phyloP scores from a whole-genome alignment of 2,888 invertebrate genomes.

The Carcina quercana region DNA sequence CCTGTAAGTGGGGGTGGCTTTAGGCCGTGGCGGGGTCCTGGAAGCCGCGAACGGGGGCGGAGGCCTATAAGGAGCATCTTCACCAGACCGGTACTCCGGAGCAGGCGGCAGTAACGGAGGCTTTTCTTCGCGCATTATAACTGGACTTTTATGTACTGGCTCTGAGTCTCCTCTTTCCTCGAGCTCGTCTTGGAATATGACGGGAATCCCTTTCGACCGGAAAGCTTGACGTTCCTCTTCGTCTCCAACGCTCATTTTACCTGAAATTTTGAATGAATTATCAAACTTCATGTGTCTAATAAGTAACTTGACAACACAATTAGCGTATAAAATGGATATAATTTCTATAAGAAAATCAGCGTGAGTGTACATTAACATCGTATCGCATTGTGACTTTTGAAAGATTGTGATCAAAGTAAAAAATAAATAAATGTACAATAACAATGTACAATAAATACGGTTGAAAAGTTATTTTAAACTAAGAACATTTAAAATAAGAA shows the following conservation, averaged over 20 bases:
- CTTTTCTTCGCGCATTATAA: constrained; percentile 95
- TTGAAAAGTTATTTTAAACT: neutral
- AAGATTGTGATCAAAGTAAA: too few relatives aligned
- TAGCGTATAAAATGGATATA: too few relatives aligned
- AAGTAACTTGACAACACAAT: too few relatives aligned
- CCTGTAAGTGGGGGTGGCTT: constrained; percentile 92
- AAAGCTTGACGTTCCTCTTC: constrained; percentile 89
- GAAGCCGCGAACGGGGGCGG: constrained; percentile 88
- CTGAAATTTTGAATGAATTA: constrained; percentile 54
- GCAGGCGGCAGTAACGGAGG: constrained; percentile 90
- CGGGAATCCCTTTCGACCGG: constrained; percentile 91
- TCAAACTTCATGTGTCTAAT: too few relatives aligned
- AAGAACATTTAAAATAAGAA: neutral
- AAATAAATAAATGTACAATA: too few relatives aligned
- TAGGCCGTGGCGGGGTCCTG: constrained; percentile 86
- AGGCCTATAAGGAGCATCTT: constrained; percentile 88
- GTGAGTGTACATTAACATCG: too few relatives aligned
- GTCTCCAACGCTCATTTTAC: constrained; percentile 80
- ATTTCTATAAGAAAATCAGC: too few relatives aligned
- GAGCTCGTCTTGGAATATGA: constrained; percentile 97
- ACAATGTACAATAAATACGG: too few relatives aligned
- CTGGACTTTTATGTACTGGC: constrained; percentile 91
- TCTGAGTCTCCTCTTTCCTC: constrained; percentile 93
- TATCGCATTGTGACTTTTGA: too few relatives aligned
- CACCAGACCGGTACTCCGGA: constrained; percentile 76